Conservation (phyloP, 2,888 invertebrate genomes). For the Actias luna region DNA sequence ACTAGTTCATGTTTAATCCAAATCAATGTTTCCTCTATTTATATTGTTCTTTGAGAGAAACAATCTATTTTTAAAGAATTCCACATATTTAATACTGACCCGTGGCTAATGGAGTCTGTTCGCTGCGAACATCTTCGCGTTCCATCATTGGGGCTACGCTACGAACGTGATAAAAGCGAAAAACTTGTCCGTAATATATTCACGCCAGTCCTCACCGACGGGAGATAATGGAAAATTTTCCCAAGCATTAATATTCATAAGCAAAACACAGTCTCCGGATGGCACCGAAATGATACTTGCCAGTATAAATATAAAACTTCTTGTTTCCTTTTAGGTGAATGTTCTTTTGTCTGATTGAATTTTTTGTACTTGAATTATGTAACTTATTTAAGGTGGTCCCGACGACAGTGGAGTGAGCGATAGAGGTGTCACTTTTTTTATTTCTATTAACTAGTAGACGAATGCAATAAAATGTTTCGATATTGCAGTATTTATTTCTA, state of each 20-base stretch:
- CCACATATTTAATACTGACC: background rate
- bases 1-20: too few relatives aligned
- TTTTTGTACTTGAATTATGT: background rate
- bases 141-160: conserved; percentile 15
- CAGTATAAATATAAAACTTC: conserved; percentile 5
- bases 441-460: too few relatives aligned
- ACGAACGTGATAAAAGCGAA: conserved; percentile 19
- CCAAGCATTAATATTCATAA: conserved; percentile 62
- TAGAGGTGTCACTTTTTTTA: too few relatives aligned
- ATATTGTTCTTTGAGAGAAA: too few relatives aligned
- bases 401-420: too few relatives aligned
- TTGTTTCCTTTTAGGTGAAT: conserved; percentile 3
- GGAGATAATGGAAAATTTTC: conserved; percentile 63
- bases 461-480: too few relatives aligned
- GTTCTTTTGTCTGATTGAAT: conserved; percentile 1
- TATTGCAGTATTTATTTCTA: too few relatives aligned
- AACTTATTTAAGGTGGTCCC: background rate
- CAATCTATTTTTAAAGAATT: too few relatives aligned
- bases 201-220: conserved; percentile 45
- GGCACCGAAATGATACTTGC: conserved; percentile 14
- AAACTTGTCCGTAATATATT: conserved; percentile 57
- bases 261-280: conserved; percentile 23
- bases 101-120: conserved; percentile 7
- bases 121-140: conserved; percentile 29
- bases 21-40: too few relatives aligned